Evolutionary conservation across 1,140 invertebrate genomes (phyloP), one percentile per base, ranked within the genome.

Genomic region (Eulimnadia texana): DNA sequence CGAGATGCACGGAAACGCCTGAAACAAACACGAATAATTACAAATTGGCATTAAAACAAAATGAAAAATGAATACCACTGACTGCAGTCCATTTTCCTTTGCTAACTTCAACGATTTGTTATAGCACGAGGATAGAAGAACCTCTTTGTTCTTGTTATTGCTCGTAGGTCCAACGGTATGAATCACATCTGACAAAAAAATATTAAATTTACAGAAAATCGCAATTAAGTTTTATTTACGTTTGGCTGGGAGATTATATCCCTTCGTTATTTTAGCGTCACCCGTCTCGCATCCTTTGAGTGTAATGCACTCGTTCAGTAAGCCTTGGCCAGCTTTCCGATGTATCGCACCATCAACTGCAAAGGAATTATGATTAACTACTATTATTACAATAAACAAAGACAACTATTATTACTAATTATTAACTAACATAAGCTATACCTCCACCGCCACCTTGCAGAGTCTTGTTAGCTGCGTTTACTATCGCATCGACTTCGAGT

Each of bases 401-500:
- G n/a, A n/a, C n/a, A n/a, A n/a, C n/a, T n/a, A n/a, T n/a, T n/a
- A n/a, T n/a, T n/a, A n/a, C n/a, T 61, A 27, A 50, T 3, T 47
- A 10, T 50, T 59, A 68, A 57, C 16, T 51, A 64, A 28, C 16
- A 47, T 47, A 28, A 25, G 25, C 13, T 58, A 24, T 62, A 75
- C 75, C 76, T 76, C 91, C 91, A 29, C 88, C 89, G 27, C 91
- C 90, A 49, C 87, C 89, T 20, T 80, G 70, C 27, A 96, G 74
- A 13, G 71, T 72, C 3, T 78, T 80, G 74, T 96, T 95, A 1
- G 92, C 91, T 54, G 91, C 92, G 80, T 95, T 96, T 0, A 92
- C 89, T 69, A 96, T 92, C 2, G 82, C 87, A 79, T 93, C 90
- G 61, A 93, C 80, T 79, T 90, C 86, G 11, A 95, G 73, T 50